phyloP scores from a whole-genome alignment of 2,888 invertebrate species.

The Sipha maydis region DNA sequence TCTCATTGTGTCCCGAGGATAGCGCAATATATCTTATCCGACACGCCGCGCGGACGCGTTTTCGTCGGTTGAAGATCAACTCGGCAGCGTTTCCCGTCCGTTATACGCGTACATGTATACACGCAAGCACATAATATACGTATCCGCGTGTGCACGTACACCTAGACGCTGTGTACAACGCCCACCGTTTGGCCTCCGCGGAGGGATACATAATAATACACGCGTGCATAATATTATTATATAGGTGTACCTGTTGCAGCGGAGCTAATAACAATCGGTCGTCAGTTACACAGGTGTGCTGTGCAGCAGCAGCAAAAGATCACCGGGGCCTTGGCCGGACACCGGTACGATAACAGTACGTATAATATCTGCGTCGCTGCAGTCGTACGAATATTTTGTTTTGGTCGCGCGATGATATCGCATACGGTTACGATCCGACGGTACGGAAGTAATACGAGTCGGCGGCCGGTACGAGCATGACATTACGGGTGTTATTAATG shows the following conservation, averaged over 20 bases:
- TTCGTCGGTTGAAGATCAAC: constrained; percentile 22
- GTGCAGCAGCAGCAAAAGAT: too few species aligned
- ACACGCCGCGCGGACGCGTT: not conserved
- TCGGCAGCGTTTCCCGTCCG: not conserved
- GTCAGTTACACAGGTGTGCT: too few species aligned
- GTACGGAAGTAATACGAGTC: too few species aligned
- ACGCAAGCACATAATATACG: not conserved
- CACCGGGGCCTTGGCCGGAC: too few species aligned
- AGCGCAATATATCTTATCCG: constrained; percentile 22
- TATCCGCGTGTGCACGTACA: not conserved
- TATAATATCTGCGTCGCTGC: too few species aligned
- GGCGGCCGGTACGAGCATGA: too few species aligned
- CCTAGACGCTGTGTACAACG: not conserved
- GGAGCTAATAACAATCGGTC: not conserved
- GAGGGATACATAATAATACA: not conserved
- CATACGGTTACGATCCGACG: too few species aligned
- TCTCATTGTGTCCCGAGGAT: constrained; percentile 18
- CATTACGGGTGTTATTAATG: too few species aligned
- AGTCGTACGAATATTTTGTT: too few species aligned
- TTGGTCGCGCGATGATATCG: too few species aligned
- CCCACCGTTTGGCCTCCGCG: constrained; percentile 21
- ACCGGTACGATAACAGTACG: too few species aligned
- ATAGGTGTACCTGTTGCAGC: not conserved
- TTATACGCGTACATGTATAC: not conserved
- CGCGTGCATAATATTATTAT: too few species aligned